Evolutionary conservation across 2,888 invertebrate species (phyloP), one percentile per base, ranked within the genome.

Genomic region (Drosophila lacicola): DNA sequence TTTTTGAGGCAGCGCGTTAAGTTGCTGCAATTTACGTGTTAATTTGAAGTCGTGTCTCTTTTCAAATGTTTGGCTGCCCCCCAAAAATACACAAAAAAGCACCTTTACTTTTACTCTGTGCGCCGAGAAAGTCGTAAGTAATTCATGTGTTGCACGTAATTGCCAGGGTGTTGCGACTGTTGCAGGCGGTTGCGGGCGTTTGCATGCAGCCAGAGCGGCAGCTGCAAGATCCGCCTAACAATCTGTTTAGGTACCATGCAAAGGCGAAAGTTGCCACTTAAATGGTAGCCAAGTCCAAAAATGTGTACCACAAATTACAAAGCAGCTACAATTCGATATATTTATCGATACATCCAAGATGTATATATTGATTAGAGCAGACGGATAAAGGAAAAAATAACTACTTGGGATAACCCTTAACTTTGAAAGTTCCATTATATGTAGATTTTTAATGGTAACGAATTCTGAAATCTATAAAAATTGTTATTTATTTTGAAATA

Each of bases 21-120:
- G 65, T 82, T 70, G 82, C 75, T 57, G 85, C 83, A 83, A 83
- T 83, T 83, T 83, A 83, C 83, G 88, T 83, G 88, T 83, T 83
- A 88, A 83, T 83, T 83, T 83, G 63, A 69, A 88, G 66, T 83
- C 83, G 88, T 87, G 83, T 79, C 80, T 82, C 64, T 78, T 67
- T 41, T 17, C 70, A 68, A 86, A 80, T 83, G 76, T 75, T 75
- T 70, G 49, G 50, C 60, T 66, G 72, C 66, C 74, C 74, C 69
- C 57, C 34, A 56, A 56, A 17, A 60, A 49, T 29, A 29, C 29
- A 29, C 29, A 29, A 19, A 37, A 42, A 21, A 42, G 33, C 37
- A 34, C 29, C 10, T 62, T 57, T 33, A 65, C 74, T 82, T 84
- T 84, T 81, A 82, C 74, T 73, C 58, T 19, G 47, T 62, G 56